Percentiles rank a stretch among this genome's conserved stretches.
These are phyloP conservation scores for Elysia crispata DNA, from an alignment of 2,888 invertebrate species.

Conservation along the genomic window DNA sequence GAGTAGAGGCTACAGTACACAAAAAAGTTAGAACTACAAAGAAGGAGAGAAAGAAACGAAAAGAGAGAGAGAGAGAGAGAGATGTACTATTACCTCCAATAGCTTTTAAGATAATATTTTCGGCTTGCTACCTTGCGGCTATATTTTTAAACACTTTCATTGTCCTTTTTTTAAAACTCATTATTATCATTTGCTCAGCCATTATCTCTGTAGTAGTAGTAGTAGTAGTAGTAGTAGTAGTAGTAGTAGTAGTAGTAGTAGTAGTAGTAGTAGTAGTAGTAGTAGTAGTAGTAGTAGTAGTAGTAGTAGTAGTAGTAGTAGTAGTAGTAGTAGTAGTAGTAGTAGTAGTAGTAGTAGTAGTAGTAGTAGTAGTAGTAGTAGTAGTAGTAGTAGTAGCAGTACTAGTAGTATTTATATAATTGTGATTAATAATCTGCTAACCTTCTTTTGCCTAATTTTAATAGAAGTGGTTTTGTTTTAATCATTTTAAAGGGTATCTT, in stretches of 20 bases:
- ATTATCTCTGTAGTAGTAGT: constrained; percentile 37
- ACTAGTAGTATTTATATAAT: too few species aligned
- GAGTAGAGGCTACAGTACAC: neutral
- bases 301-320: constrained; percentile 38
- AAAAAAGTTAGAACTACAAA: neutral
- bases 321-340: constrained; percentile 36
- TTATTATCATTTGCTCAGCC: too few species aligned
- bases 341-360: constrained; percentile 18
- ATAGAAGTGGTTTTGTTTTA: too few species aligned
- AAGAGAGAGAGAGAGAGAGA: neutral
- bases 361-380: constrained; percentile 26
- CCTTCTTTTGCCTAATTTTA: too few species aligned
- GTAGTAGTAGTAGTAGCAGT: too few species aligned
- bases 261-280: constrained; percentile 36
- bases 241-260: constrained; percentile 35
- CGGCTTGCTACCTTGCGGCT: too few species aligned
- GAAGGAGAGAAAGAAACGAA: neutral
- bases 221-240: constrained; percentile 35
- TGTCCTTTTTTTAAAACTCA: neutral
- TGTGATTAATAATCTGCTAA: too few species aligned
- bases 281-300: constrained; percentile 34
- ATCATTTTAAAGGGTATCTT: too few species aligned
- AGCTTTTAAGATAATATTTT: too few species aligned
- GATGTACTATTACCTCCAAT: too few species aligned
- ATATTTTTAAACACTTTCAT: neutral